Base-by-base conservation (phyloP, 2,113 vertebrate genomes). In the Pteruthius melanotis region DNA sequence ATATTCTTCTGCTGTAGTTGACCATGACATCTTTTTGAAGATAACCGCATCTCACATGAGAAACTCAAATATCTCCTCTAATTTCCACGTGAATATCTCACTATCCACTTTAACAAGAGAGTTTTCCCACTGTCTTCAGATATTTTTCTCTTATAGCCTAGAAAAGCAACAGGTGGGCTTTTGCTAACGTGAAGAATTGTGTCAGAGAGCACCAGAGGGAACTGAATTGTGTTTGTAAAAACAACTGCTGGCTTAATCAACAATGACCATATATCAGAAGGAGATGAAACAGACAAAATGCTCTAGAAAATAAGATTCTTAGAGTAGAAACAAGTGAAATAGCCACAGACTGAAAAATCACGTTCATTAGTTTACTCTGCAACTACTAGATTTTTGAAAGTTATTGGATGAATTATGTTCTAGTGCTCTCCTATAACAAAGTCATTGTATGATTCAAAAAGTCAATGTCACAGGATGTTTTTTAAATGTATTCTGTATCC, bases 331-430 rank as follows among this genome's bases (percentile, higher is more conserved):
- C 6, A 61, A 87, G 13, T 33, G 21, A 61, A 85, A 85, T 5
- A 84, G 3, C 10, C 18, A 65, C 20, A 31, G 20, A 20, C 26
- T 2, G 6, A 83, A 70, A 75, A 54, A 0, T 0, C 0, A 0
- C 6, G 40, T 19, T 74, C 6, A 42, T 70, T 81, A 68, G 3
- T 52, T 75, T 65, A 56, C 13, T 52, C 4, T 35, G 30, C 15
- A 93, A 37, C 12, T 39, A 35, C 13, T 70, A 77, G 37, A 11
- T 47, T 87, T 92, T 40, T 63, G 17, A 22, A 83, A 92, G 47
- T 60, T 87, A 47, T 30, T 78, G 33, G 4, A 63, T 50, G 0
- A 71, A 75, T 50, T 45, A 37, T n/a, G 27, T 31, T 63, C 7
- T 20, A 70, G 7, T 60, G 10, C 6, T 54, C 27, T 83, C 19